Conservation (phyloP, 1,140 invertebrate species). For the Megalonaias nervosa region DNA sequence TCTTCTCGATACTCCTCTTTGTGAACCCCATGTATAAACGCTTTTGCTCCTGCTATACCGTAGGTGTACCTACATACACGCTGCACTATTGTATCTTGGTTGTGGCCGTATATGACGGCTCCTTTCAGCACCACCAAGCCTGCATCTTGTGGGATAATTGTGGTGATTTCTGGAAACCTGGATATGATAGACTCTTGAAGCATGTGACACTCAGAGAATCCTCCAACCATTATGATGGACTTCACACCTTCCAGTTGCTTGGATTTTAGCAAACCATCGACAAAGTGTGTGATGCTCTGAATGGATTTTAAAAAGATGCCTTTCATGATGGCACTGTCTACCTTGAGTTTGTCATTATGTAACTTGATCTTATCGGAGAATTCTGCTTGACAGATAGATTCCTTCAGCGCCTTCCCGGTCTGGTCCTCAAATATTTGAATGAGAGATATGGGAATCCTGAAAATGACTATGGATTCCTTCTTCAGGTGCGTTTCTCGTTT, state of each 20-base stretch:
- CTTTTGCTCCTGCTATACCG: not conserved
- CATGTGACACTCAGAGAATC: not conserved
- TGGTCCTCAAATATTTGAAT: not conserved
- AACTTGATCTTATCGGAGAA: not conserved
- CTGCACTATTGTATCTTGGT: not conserved
- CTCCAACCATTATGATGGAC: not conserved
- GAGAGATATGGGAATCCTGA: not conserved
- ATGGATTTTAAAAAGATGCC: not conserved
- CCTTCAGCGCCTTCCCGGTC: not conserved
- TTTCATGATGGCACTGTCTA: not conserved
- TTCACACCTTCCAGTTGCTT: not conserved
- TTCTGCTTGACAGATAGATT: not conserved
- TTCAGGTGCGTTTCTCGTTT: not conserved
- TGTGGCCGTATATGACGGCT: not conserved
- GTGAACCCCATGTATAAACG: not conserved
- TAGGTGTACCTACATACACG: slow-evolving; percentile 4
- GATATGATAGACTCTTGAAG: not conserved
- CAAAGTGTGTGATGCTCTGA: not conserved
- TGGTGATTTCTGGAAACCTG: not conserved
- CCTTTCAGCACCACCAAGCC: too few relatives aligned
- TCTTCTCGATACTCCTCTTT: not conserved
- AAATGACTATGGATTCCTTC: not conserved
- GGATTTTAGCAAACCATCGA: not conserved
- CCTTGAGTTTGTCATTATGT: not conserved
- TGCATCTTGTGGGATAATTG: too few relatives aligned